phyloP scores from a whole-genome alignment of 1,140 invertebrate species.

The Homarus americanus region DNA sequence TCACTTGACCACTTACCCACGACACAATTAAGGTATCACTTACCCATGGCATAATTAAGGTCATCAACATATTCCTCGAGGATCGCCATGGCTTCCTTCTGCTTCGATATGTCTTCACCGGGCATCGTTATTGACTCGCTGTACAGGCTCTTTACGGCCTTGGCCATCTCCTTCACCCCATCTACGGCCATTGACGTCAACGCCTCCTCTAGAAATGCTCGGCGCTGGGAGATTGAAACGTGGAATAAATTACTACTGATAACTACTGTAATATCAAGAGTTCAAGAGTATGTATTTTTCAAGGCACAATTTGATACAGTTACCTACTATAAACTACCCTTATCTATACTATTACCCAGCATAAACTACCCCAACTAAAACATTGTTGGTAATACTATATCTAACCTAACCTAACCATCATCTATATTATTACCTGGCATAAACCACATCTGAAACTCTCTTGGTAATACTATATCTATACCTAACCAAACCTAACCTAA shows the following conservation, averaged over 20 bases:
- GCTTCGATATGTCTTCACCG: conserved; percentile 80
- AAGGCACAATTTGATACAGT: too few relatives aligned
- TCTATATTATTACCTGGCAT: too few relatives aligned
- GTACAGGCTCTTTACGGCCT: conserved; percentile 82
- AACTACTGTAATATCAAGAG: not conserved
- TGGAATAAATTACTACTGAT: not conserved
- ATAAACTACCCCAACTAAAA: too few relatives aligned
- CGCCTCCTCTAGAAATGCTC: conserved; percentile 84
- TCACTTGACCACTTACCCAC: too few relatives aligned
- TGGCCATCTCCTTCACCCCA: conserved; percentile 83
- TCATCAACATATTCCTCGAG: conserved; percentile 84
- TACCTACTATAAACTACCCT: too few relatives aligned
- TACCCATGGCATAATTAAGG: conserved; percentile 87
- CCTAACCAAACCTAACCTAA: too few relatives aligned
- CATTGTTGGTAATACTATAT: too few relatives aligned
- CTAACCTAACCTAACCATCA: too few relatives aligned
- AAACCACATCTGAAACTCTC: not conserved
- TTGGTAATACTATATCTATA: not conserved
- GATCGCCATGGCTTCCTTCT: conserved; percentile 81
- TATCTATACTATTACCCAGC: too few relatives aligned
- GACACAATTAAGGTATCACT: conserved; percentile 61
- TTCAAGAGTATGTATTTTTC: too few relatives aligned
- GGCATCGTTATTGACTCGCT: conserved; percentile 80
- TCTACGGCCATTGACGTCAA: conserved; percentile 84
- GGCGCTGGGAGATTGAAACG: conserved; percentile 81